A percentile compares a stretch with the other conserved stretches of the same genome.
These are phyloP conservation scores for Fratercula arctica DNA, from an alignment of 2,797 vertebrate genomes.

Conservation along the genomic window DNA sequence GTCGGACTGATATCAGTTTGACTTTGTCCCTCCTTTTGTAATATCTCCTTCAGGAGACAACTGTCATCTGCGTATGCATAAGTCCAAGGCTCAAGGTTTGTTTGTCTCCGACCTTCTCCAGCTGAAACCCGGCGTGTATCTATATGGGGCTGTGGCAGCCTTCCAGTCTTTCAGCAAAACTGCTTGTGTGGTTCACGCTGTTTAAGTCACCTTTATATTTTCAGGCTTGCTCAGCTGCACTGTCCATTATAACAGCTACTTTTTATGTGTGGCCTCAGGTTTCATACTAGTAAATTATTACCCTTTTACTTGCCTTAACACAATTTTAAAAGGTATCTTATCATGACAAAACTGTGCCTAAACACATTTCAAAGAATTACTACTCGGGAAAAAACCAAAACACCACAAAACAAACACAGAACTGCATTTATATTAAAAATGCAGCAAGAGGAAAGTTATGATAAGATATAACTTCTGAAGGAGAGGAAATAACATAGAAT, in stretches of 20 bases:
- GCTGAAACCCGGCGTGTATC: not conserved
- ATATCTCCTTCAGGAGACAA: not conserved
- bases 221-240: not conserved
- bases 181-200: not conserved
- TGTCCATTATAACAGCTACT: not conserved
- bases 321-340: not conserved
- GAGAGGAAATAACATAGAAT: not conserved
- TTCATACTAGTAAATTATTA: not conserved
- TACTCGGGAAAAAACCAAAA: not conserved
- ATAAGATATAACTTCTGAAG: not conserved
- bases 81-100: not conserved
- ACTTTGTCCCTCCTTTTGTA: not conserved
- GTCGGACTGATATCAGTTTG: not conserved
- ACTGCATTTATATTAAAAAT: not conserved
- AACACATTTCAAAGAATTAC: not conserved
- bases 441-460: not conserved
- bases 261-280: not conserved
- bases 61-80: not conserved
- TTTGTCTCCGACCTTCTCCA: constrained; percentile 6
- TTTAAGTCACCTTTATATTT: not conserved
- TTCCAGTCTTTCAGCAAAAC: constrained; percentile 6
- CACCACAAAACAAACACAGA: not conserved
- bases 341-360: not conserved
- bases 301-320: not conserved
- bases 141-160: not conserved